These are phyloP conservation scores for Phocides pigmalion DNA, from an alignment of 1,140 invertebrate genomes.

Conservation along the genomic window DNA sequence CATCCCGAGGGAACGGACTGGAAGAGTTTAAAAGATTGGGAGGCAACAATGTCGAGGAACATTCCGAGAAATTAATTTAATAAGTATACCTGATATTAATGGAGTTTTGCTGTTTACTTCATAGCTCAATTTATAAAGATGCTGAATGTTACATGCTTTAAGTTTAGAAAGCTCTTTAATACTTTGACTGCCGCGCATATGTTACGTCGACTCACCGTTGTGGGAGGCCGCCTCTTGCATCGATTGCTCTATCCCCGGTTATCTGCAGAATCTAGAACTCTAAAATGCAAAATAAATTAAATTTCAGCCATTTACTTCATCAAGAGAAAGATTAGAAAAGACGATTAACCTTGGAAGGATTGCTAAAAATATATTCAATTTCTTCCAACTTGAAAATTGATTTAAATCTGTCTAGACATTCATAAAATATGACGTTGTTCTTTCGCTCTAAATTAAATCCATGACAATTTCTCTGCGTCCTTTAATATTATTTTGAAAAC, in stretches of 20 bases:
- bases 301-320: not conserved
- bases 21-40: slow-evolving; percentile 18
- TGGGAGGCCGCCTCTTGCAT: no score
- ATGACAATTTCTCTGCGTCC: not conserved
- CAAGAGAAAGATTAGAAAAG: not conserved
- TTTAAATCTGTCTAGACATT: not conserved
- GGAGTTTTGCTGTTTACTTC: not conserved
- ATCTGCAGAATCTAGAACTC: no score
- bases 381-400: not conserved
- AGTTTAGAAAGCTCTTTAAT: slow-evolving; percentile 9
- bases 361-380: slow-evolving; percentile 2
- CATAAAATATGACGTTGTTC: not conserved
- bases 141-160: slow-evolving; percentile 11
- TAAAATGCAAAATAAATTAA: not conserved
- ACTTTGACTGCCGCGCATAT: no score
- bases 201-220: no score
- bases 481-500: not conserved
- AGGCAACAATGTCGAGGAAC: not conserved
- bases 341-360: not conserved
- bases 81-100: not conserved
- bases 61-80: slow-evolving; percentile 10
- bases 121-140: slow-evolving; percentile 4
- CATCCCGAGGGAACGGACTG: not conserved
- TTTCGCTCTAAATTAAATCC: not conserved
- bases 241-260: no score